Evolutionary conservation across 2,113 vertebrate species (phyloP).

Genomic region (Siphamia tubifer): DNA sequence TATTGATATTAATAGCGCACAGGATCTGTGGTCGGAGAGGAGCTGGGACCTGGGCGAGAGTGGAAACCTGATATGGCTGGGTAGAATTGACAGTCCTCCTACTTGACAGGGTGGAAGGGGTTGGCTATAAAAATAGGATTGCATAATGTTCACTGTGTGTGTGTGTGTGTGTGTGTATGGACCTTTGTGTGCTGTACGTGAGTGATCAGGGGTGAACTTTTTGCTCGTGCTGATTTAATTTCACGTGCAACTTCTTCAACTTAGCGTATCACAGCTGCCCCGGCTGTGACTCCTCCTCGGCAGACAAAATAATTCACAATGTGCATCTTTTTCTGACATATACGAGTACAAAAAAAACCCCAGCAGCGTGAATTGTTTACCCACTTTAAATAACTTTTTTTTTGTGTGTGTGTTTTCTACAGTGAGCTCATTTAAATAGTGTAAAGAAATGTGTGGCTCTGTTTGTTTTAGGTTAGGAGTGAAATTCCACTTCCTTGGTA

Average conservation of each 20-base stretch:
- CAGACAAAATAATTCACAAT: conserved; percentile 14
- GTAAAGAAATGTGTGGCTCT: conserved; percentile 70
- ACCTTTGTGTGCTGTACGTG: not conserved
- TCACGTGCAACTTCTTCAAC: not conserved
- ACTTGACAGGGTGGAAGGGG: conserved; percentile 73
- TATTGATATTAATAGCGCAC: conserved; percentile 90
- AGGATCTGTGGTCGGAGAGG: conserved; percentile 79
- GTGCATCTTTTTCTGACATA: conserved; percentile 7
- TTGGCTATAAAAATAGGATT: conserved; percentile 74
- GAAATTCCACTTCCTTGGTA: conserved; percentile 78
- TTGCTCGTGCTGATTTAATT: not conserved
- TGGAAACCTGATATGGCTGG: conserved; percentile 81
- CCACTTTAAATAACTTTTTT: conserved; percentile 27
- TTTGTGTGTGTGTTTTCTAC: too few relatives aligned
- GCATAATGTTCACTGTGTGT: conserved; percentile 75
- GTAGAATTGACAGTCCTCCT: conserved; percentile 77
- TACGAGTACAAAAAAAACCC: too few relatives aligned
- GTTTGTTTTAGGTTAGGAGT: conserved; percentile 74
- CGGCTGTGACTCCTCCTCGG: not conserved
- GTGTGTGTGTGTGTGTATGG: too few relatives aligned
- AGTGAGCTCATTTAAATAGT: conserved; percentile 65
- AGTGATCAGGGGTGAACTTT: not conserved
- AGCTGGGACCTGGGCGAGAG: conserved; percentile 74
- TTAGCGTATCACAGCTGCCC: not conserved
- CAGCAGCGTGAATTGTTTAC: conserved; percentile 7